These are phyloP conservation scores for Sebastes cheni DNA, from an alignment of 2,797 vertebrate genomes.

Conservation along the genomic window DNA sequence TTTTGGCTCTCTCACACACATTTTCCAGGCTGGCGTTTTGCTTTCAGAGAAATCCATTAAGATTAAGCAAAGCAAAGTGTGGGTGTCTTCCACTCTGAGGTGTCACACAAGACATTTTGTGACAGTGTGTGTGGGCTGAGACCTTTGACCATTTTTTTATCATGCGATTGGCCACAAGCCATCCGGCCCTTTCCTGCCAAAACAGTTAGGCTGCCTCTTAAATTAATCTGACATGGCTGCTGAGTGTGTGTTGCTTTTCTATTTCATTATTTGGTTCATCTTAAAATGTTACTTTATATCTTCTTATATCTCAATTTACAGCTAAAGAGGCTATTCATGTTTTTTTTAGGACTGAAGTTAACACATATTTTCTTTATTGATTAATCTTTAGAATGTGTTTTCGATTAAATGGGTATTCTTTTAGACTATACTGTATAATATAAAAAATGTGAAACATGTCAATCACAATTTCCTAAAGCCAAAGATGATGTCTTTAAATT, in stretches of 20 bases:
- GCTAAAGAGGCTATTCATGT: neutral
- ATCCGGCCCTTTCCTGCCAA: constrained; percentile 38
- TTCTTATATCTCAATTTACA: neutral
- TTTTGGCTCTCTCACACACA: constrained; percentile 57
- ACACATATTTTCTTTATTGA: neutral
- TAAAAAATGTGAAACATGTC: neutral
- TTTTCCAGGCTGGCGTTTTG: constrained; percentile 55
- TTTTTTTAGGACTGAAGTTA: neutral
- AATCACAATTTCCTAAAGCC: neutral
- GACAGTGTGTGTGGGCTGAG: constrained; percentile 62
- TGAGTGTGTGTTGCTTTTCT: neutral
- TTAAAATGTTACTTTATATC: neutral
- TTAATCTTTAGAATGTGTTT: neutral
- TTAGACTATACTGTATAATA: neutral
- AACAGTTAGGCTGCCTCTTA: constrained; percentile 22
- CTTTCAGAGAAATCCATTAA: constrained; percentile 69
- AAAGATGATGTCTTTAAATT: neutral
- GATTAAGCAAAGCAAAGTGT: constrained; percentile 67
- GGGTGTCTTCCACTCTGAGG: constrained; percentile 55
- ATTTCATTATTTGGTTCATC: constrained; percentile 4
- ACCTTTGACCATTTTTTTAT: constrained; percentile 62
- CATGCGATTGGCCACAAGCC: constrained; percentile 46
- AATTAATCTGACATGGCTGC: constrained; percentile 35
- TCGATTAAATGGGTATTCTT: neutral
- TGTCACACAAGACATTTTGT: constrained; percentile 59